Evolutionary conservation across 2,797 vertebrate species (phyloP).

Genomic region (Betta splendens): DNA sequence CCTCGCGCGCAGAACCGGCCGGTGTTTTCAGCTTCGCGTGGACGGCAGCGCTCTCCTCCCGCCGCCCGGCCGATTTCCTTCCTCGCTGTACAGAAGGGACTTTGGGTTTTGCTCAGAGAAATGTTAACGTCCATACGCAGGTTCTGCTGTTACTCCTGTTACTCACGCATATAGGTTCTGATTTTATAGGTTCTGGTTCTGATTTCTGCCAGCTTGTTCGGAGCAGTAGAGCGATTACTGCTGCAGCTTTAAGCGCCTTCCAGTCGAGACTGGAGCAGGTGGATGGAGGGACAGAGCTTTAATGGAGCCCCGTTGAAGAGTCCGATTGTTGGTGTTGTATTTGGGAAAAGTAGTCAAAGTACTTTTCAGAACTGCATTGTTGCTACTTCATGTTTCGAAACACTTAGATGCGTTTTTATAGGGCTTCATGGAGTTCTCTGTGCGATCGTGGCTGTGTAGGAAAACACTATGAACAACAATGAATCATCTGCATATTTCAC

Average conservation of each 20-base stretch:
- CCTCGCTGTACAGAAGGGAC: conserved; percentile 70
- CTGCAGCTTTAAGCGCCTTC: conserved; percentile 58
- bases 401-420: conserved; percentile 33
- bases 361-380: conserved; percentile 59
- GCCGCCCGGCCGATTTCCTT: conserved; percentile 68
- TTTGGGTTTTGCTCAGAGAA: conserved; percentile 55
- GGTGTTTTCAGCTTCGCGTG: conserved; percentile 64
- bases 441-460: conserved; percentile 8
- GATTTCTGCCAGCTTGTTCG: conserved; percentile 57
- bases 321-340: conserved; percentile 46
- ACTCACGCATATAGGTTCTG: conserved; percentile 54
- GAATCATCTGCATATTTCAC: conserved; percentile 28
- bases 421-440: neutral
- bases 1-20: conserved; percentile 45
- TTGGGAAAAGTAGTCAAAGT: conserved; percentile 24
- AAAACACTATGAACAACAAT: conserved; percentile 56
- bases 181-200: conserved; percentile 49
- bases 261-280: conserved; percentile 50
- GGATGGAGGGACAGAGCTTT: conserved; percentile 37
- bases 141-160: conserved; percentile 45
- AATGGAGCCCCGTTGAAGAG: conserved; percentile 31
- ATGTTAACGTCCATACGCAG: conserved; percentile 57
- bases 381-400: conserved; percentile 45
- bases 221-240: conserved; percentile 46
- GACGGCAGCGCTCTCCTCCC: conserved; percentile 64